Conservation (phyloP, 2,113 vertebrate genomes). For the Heterotis niloticus region DNA sequence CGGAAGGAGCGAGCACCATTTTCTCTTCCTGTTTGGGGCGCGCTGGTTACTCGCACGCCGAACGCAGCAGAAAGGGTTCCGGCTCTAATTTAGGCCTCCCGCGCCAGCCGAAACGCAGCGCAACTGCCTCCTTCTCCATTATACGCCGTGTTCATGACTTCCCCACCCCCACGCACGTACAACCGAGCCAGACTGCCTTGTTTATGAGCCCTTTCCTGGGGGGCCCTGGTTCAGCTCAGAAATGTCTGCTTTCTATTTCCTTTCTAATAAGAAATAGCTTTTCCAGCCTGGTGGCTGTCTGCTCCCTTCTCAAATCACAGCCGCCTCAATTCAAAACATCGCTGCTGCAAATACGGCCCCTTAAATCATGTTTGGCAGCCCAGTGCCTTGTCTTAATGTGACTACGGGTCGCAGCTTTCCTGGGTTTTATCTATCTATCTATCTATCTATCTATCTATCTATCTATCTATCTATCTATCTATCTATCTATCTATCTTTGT, state of each 20-base stretch:
- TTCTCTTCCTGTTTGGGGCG: background rate
- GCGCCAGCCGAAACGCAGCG: background rate
- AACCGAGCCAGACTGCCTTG: background rate
- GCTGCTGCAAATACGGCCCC: background rate
- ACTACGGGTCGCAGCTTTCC: background rate
- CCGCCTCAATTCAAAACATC: conserved; percentile 9
- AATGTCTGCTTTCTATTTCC: conserved; percentile 59
- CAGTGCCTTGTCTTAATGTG: background rate
- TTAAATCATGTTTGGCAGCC: background rate
- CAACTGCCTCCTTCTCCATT: background rate
- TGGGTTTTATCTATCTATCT: background rate
- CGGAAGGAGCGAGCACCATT: background rate
- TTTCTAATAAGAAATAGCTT: conserved; percentile 56
- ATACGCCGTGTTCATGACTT: background rate
- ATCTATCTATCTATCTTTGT: background rate
- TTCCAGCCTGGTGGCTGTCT: conserved; percentile 45
- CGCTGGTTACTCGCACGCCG: background rate
- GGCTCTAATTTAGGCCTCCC: background rate
- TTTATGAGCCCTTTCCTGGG: conserved; percentile 18
- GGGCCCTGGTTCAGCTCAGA: conserved; percentile 51
- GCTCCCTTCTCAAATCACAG: background rate
- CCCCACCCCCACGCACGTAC: background rate
- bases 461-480: background rate
- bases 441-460: background rate
- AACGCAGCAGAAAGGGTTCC: background rate